Base-by-base conservation (phyloP, 2,113 vertebrate species). In the Nycticebus coucang region DNA sequence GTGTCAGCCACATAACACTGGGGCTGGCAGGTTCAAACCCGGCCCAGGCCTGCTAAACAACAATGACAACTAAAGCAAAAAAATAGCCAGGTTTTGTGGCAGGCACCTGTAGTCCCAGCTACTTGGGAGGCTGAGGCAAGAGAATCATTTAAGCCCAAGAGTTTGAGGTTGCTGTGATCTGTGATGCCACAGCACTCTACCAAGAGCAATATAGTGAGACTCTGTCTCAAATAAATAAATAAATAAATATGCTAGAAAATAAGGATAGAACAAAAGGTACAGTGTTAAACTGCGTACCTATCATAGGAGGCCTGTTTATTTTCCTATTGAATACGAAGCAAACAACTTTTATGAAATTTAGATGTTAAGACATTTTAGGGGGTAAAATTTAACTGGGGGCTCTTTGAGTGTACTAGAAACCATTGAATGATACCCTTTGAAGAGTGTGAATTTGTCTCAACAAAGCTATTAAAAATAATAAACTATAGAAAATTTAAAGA, bases 321-420 rank as follows among this genome's bases (percentile, higher is more conserved):
- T 72, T 87, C 83, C 35, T 84, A 66, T 30, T 84, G 41, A 92
- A 55, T 78, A 85, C 94, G 55, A 89, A 55, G 1, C 14, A 89
- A 66, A 41, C 84, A 77, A 87, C 13, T 78, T 95, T 62, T 80
- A n/a, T 95, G 45, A 86, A 88, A 82, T 92, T 68, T 80, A 93
- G 30, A n/a, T 93, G 13, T 64, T 92, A 50, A 89, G 88, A 72
- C 12, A 55, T 81, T 77, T 84, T 87, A 83, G 92, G 5, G 80
- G 85, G 17, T 92, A 80, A 77, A 91, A 84, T 79, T 80, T 85
- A 78, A 37, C 87, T 75, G 3, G 68, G 18, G 41, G 12, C n/a
- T 87, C 30, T 82, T 0, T 62, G 30, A 78, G 30, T 88, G 62
- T 69, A 62, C 53, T 91, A 22, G 66, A 71, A 78, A 59, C 7